Conservation (phyloP, 2,113 vertebrate genomes). For the Mustela lutreola region DNA sequence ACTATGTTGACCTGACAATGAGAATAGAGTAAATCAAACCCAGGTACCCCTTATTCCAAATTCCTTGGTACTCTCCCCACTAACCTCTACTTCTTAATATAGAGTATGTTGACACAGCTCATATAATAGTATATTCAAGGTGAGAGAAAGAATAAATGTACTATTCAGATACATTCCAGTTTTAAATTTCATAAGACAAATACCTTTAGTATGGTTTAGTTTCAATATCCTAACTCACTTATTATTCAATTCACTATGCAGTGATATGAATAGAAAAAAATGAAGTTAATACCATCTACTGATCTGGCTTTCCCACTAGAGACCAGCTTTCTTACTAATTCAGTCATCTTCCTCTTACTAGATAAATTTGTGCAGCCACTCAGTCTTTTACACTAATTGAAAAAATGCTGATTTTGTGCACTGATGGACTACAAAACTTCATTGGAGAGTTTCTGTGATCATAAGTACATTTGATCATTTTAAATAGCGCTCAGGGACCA, state of each 20-base stretch:
- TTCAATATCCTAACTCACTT: slow-evolving; percentile 43
- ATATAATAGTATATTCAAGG: not conserved
- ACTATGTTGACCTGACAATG: not conserved
- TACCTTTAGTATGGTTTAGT: not conserved
- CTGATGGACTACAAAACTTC: slow-evolving; percentile 73
- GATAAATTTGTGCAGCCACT: slow-evolving; percentile 72
- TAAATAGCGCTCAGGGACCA: slow-evolving; percentile 72
- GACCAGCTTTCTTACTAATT: slow-evolving; percentile 67
- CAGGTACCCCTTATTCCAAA: not conserved
- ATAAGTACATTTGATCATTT: slow-evolving; percentile 77
- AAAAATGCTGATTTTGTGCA: slow-evolving; percentile 77
- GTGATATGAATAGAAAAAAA: slow-evolving; percentile 52
- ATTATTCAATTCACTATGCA: slow-evolving; percentile 50
- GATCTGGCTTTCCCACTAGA: slow-evolving; percentile 17
- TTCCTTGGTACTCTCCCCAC: not conserved
- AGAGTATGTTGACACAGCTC: not conserved
- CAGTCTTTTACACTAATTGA: slow-evolving; percentile 75
- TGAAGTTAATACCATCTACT: slow-evolving; percentile 58
- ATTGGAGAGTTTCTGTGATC: slow-evolving; percentile 70
- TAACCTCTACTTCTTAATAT: not conserved
- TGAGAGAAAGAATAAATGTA: not conserved
- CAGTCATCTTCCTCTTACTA: slow-evolving; percentile 65
- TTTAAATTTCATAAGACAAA: slow-evolving; percentile 52
- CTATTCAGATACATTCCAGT: not conserved
- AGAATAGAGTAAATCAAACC: not conserved